Base-by-base conservation (phyloP, 92 coral and sea anemone genomes). In the Phenganax marumi region DNA sequence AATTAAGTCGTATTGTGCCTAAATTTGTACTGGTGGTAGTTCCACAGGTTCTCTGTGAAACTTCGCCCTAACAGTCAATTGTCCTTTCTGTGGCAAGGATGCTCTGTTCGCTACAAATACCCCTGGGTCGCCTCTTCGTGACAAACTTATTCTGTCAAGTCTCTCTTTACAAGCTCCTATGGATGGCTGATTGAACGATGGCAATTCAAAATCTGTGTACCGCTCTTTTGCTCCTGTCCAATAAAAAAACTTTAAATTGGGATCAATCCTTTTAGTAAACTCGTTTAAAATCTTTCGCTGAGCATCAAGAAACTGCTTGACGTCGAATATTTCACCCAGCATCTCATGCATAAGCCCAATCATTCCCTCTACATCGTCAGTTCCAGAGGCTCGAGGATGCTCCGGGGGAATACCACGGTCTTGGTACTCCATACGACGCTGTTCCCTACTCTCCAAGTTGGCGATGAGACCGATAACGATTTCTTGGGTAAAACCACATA, bases 361-460 rank as follows among this genome's bases (percentile, higher is more conserved):
- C 10, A 90, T 70, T 12, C 91, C 91, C 68, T 90, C 88, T 6
- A 90, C 93, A 73, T 88, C 88, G 82, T 90, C 91, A 5, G 91
- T 90, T 49, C 86, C 81, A 3, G 89, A 90, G 10, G 93, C 84
- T 12, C 90, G 53, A 0, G 90, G 93, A 70, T 90, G 93, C 69
- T 90, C 88, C 8, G 86, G 88, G 75, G 88, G 89, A 8, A 89
- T 80, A 33, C 84, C 91, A 62, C 86, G 78, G 24, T 62, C 63
- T 16, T 39, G 66, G 54, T 80, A 88, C 70, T 88, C 91, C 3
- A 47, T 39, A n/a, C 86, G 75, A 22, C 85, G 61, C 11, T 73
- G 77, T 65, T 85, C 89, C 18, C 89, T 79, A 33, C 91, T 86
- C 57, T 90, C 91, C 52, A 87, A 75, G 60, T 90, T 85, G 11